These are phyloP conservation scores for Drosophila bipectinata DNA, from an alignment of 1,140 invertebrate genomes.

Conservation along the genomic window DNA sequence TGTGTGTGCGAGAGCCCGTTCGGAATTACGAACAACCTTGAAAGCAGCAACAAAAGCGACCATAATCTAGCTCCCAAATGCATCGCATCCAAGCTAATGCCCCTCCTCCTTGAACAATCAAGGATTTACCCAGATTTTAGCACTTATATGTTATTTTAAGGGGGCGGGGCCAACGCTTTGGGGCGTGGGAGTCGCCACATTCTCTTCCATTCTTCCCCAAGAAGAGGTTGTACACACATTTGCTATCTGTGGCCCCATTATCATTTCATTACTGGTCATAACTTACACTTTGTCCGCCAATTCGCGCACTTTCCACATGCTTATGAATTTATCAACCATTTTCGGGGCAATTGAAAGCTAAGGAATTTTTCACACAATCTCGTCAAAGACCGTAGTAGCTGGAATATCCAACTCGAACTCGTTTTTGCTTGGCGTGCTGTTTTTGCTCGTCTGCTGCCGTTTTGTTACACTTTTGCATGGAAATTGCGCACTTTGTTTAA, in stretches of 20 bases:
- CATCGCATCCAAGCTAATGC: constrained; percentile 14
- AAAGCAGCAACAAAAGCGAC: constrained; percentile 51
- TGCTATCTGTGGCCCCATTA: constrained; percentile 2
- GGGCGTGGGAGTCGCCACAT: constrained; percentile 58
- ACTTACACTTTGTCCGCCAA: constrained; percentile 98
- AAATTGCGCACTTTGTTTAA: constrained; percentile 17
- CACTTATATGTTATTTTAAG: constrained; percentile 37
- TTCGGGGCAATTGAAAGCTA: constrained; percentile 59
- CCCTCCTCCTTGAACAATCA: constrained; percentile 35
- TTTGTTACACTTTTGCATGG: constrained; percentile 20
- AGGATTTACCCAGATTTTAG: constrained; percentile 35
- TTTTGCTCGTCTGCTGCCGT: constrained; percentile 4
- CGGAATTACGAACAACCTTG: constrained; percentile 60
- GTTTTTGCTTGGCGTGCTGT: constrained; percentile 46
- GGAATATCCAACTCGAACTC: constrained; percentile 51
- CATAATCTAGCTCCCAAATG: constrained; percentile 41
- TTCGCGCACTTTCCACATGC: constrained; percentile 97
- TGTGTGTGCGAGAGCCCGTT: constrained; percentile 35
- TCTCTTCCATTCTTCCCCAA: constrained; percentile 3
- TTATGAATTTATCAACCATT: constrained; percentile 88
- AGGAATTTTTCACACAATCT: constrained; percentile 80
- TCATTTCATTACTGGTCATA: constrained; percentile 13
- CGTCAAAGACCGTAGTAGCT: constrained; percentile 51
- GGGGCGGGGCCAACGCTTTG: constrained; percentile 28
- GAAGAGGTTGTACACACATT: constrained; percentile 21